Evolutionary conservation across 2,797 vertebrate species (phyloP).

Genomic region (Craterocephalus amniculus): DNA sequence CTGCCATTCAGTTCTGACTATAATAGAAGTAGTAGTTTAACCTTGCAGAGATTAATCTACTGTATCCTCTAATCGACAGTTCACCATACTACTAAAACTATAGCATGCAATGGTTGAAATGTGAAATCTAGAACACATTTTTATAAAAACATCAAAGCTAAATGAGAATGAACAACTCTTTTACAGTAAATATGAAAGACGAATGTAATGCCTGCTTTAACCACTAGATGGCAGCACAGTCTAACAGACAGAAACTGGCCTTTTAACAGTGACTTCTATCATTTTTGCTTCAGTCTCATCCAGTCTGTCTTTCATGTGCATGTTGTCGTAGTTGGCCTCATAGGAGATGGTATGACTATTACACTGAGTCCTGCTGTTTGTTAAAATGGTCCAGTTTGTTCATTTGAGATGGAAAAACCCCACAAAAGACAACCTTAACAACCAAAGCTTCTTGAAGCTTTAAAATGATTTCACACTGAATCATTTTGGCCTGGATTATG

Average conservation of each 20-base stretch:
- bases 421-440: too few species aligned
- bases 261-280: too few species aligned
- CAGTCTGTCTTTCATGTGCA: background rate
- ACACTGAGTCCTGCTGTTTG: background rate
- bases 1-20: too few species aligned
- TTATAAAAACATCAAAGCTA: background rate
- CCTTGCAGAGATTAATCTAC: too few species aligned
- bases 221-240: slow-evolving; percentile 61
- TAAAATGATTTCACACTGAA: too few species aligned
- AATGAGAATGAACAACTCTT: background rate
- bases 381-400: background rate
- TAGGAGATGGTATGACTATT: background rate
- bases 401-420: background rate
- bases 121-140: background rate
- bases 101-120: background rate
- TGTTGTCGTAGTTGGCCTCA: background rate
- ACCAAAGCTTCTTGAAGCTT: too few species aligned
- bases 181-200: background rate
- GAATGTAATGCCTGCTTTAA: background rate
- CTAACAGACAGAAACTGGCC: slow-evolving; percentile 15
- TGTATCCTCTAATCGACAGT: too few species aligned
- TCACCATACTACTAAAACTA: too few species aligned
- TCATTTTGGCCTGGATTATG: background rate
- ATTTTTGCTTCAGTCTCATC: background rate
- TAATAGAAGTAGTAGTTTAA: too few species aligned